These are phyloP conservation scores for Lasioglossum pauxillum DNA, from an alignment of 2,888 invertebrate genomes.

Conservation along the genomic window DNA sequence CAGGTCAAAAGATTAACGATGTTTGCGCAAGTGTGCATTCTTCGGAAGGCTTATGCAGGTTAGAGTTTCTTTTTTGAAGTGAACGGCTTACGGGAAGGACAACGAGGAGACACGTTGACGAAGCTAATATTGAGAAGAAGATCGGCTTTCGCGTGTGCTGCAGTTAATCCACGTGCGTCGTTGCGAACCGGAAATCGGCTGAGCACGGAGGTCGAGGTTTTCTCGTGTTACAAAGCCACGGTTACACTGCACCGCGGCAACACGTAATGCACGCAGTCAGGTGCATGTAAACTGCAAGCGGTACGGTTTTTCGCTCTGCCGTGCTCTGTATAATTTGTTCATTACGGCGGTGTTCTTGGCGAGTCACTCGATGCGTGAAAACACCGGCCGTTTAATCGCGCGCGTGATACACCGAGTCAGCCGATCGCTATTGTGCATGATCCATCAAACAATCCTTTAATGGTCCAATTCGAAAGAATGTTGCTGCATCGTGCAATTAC, in stretches of 20 bases:
- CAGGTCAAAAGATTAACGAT: too few species aligned
- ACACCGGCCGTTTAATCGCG: background rate
- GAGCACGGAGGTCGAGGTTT: slow-evolving; percentile 58
- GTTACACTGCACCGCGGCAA: slow-evolving; percentile 22
- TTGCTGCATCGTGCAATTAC: background rate
- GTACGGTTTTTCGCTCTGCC: background rate
- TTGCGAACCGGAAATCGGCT: slow-evolving; percentile 52
- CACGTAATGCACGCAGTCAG: slow-evolving; percentile 16
- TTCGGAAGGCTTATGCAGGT: background rate
- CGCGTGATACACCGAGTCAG: background rate
- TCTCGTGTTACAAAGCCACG: slow-evolving; percentile 57
- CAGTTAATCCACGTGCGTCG: slow-evolving; percentile 8
- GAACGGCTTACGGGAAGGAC: background rate
- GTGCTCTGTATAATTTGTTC: background rate
- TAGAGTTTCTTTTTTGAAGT: background rate
- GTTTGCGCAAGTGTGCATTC: too few species aligned
- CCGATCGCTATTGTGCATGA: background rate
- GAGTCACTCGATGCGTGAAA: background rate
- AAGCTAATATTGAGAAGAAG: background rate
- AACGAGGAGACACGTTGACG: background rate
- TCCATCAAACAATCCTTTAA: background rate
- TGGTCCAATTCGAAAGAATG: background rate
- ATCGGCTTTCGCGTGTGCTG: slow-evolving; percentile 28
- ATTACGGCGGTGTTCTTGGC: background rate
- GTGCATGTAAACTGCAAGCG: slow-evolving; percentile 4